Conservation (phyloP, 2,113 vertebrate genomes). For the Eublepharis macularius region DNA sequence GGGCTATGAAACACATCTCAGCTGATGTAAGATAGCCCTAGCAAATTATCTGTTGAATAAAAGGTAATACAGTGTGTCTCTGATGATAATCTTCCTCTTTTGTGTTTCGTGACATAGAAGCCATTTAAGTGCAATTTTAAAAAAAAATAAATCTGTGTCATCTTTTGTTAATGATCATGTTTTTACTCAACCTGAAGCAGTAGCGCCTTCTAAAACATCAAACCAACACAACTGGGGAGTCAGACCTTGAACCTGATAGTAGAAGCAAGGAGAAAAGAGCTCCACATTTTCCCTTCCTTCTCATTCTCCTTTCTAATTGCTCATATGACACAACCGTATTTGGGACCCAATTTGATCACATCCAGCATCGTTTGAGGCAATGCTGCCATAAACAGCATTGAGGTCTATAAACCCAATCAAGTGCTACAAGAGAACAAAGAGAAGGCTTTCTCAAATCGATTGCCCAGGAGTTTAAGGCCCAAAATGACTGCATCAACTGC, state of each 20-base stretch:
- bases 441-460: neutral
- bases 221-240: neutral
- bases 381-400: neutral
- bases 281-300: too few species aligned
- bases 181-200: slow-evolving; percentile 48
- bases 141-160: neutral
- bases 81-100: slow-evolving; percentile 61
- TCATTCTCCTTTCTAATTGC: neutral
- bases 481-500: too few species aligned
- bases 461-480: too few species aligned
- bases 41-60: slow-evolving; percentile 62
- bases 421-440: neutral
- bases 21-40: slow-evolving; percentile 49
- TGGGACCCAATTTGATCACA: neutral
- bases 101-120: slow-evolving; percentile 60
- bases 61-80: slow-evolving; percentile 59
- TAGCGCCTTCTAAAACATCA: neutral
- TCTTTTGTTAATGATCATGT: slow-evolving; percentile 57
- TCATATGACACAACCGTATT: neutral
- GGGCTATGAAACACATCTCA: slow-evolving; percentile 43
- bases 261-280: neutral
- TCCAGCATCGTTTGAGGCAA: neutral
- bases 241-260: neutral
- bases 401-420: neutral
- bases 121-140: slow-evolving; percentile 55